Evolutionary conservation across 2,888 invertebrate genomes (phyloP).

Genomic region (Orthosia gothica): DNA sequence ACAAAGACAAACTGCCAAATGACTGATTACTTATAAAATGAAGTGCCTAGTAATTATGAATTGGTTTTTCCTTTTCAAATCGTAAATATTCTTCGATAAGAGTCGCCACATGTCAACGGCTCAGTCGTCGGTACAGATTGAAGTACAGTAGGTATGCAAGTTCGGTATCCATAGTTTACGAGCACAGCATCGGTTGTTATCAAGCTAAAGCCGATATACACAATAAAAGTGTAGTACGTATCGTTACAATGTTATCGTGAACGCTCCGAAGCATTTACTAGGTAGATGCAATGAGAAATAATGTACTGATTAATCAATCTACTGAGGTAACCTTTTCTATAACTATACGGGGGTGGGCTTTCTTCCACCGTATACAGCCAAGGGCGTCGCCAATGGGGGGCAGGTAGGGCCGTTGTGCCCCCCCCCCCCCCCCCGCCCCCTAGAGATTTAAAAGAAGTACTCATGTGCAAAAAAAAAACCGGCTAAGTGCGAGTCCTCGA

Average conservation of each 20-base stretch:
- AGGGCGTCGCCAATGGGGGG: too few relatives aligned
- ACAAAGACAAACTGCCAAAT: background rate
- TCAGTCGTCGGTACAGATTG: background rate
- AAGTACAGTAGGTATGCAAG: background rate
- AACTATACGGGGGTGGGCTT: too few relatives aligned
- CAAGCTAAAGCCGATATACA: slow-evolving; percentile 34
- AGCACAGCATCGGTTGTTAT: slow-evolving; percentile 41
- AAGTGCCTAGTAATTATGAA: background rate
- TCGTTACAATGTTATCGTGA: slow-evolving; percentile 43
- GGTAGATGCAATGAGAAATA: background rate
- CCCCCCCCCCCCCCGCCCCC: too few relatives aligned
- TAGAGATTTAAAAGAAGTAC: too few relatives aligned
- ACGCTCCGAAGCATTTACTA: background rate
- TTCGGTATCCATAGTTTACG: slow-evolving; percentile 16
- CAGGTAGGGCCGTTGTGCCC: too few relatives aligned
- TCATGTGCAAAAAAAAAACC: too few relatives aligned
- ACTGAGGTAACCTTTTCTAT: too few relatives aligned
- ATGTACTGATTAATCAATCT: too few relatives aligned
- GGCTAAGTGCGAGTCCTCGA: too few relatives aligned
- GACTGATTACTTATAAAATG: background rate
- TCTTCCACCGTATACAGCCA: too few relatives aligned
- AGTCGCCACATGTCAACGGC: background rate
- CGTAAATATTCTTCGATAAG: too few relatives aligned
- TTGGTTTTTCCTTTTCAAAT: background rate
- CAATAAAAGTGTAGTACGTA: slow-evolving; percentile 6